These are phyloP conservation scores for Aleiodes testaceus DNA, from an alignment of 2,888 invertebrate species.

Conservation along the genomic window DNA sequence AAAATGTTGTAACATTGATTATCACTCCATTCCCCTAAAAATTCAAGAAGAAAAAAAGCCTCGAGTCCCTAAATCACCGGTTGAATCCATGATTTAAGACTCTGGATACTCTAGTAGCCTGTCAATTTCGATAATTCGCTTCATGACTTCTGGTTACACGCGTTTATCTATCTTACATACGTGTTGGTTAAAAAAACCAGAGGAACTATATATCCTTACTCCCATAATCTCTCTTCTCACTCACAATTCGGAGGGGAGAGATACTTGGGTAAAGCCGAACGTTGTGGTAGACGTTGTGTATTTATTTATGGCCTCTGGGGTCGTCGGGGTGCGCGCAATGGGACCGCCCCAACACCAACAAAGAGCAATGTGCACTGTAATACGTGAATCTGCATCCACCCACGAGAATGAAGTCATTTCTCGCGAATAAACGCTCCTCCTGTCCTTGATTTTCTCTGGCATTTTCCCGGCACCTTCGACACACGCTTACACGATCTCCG, in stretches of 20 bases:
- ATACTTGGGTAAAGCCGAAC: constrained; percentile 59
- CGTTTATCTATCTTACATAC: constrained; percentile 36
- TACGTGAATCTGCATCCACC: constrained; percentile 18
- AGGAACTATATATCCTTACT: constrained; percentile 1
- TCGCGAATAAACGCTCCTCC: constrained; percentile 13
- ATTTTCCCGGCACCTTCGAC: constrained; percentile 21
- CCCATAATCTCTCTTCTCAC: constrained; percentile 30
- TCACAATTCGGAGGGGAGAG: not conserved
- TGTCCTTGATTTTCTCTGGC: constrained; percentile 25
- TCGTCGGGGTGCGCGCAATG: constrained; percentile 62
- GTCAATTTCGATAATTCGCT: constrained; percentile 70
- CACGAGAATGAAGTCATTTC: constrained; percentile 41
- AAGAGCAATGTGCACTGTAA: constrained; percentile 57
- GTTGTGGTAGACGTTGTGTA: constrained; percentile 60
- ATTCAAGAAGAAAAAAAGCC: not conserved
- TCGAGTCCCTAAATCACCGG: constrained; percentile 62
- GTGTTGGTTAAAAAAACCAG: constrained; percentile 23
- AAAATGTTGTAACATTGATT: no score
- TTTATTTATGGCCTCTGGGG: constrained; percentile 72
- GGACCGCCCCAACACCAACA: constrained; percentile 65
- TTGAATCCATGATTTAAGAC: constrained; percentile 60
- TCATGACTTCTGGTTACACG: constrained; percentile 68
- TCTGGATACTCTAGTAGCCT: constrained; percentile 59
- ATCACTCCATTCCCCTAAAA: not conserved
- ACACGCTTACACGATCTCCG: constrained; percentile 14